Evolutionary conservation across 2,797 vertebrate species (phyloP), one percentile per base, ranked within the genome.

Genomic region (Tangara arthus): DNA sequence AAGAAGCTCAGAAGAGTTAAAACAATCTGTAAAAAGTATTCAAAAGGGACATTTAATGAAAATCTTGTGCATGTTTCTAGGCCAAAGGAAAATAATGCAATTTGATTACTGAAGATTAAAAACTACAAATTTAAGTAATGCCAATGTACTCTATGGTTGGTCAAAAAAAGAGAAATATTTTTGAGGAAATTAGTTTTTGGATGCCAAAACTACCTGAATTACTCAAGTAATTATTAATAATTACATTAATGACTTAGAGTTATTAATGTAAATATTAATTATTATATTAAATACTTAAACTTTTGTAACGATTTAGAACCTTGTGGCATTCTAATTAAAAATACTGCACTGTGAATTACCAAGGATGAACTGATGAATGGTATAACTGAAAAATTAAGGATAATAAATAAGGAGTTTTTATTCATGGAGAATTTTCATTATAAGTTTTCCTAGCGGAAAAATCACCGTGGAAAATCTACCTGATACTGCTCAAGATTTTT

Each of bases 301-400:
- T 61, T 91, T 46, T 49, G 12, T 64, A 73, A 70, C 15, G 41
- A 85, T 92, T 89, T 92, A 91, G 68, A 80, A 80, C 16, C 15
- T 24, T 68, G 19, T 91, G 76, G 73, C 68, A 71, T 85, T 92
- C n/a, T 75, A 80, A 68, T 93, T 91, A 75, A 95, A 92, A 91
- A 82, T 66, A 78, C 14, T 85, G 8, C 41, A 35, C 12, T 23
- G 1, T 68, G 27, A n/a, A 56, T 80, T 87, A 77, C 41, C 6
- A 52, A 69, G 60, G 34, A 81, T 0, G 10, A 82, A 3, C 6
- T 89, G 55, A 93, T 63, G 26, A 82, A 79, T 69, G 15, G 8
- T 49, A 5, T 26, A 87, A 52, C 15, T 68, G 61, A 75, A 8
- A 64, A 82, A 81, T 39, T 16, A 15, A 5, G 26, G 12, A 20